phyloP scores from a whole-genome alignment of 2,888 invertebrate genomes.

The Morpho helenor region DNA sequence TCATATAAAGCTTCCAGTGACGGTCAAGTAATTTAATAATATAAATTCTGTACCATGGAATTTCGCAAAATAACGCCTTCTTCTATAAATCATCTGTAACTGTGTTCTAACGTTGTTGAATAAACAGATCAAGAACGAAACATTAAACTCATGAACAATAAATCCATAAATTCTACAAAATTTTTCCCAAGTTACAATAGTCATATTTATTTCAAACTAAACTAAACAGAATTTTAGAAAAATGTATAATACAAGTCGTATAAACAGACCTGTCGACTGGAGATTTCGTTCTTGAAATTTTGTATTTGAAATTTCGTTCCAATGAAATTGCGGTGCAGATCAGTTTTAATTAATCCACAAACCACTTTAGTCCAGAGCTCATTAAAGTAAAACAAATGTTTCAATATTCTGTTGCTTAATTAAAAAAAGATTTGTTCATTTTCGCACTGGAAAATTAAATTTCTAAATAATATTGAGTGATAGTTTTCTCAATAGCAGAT shows the following conservation, averaged over 20 bases:
- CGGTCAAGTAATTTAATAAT: no score
- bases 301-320: not conserved
- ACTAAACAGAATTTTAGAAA: not conserved
- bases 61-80: no score
- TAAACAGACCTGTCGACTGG: not conserved
- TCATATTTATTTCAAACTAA: no score
- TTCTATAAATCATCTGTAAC: no score
- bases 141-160: no score
- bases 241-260: not conserved
- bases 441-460: not conserved
- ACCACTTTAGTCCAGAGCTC: conserved; percentile 9
- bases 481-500: not conserved
- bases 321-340: conserved; percentile 2
- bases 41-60: no score
- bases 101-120: no score
- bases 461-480: not conserved
- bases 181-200: no score
- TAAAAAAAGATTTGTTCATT: not conserved
- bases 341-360: conserved; percentile 12
- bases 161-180: no score
- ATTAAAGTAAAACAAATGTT: conserved; percentile 7
- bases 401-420: conserved; percentile 5
- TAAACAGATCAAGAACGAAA: no score
- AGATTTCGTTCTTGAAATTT: not conserved
- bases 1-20: no score